A percentile compares a stretch with the other conserved stretches of the same genome.
Evolutionary conservation across 2,113 vertebrate genomes (phyloP).

Genomic region (Hydrochoerus hydrochaeris): DNA sequence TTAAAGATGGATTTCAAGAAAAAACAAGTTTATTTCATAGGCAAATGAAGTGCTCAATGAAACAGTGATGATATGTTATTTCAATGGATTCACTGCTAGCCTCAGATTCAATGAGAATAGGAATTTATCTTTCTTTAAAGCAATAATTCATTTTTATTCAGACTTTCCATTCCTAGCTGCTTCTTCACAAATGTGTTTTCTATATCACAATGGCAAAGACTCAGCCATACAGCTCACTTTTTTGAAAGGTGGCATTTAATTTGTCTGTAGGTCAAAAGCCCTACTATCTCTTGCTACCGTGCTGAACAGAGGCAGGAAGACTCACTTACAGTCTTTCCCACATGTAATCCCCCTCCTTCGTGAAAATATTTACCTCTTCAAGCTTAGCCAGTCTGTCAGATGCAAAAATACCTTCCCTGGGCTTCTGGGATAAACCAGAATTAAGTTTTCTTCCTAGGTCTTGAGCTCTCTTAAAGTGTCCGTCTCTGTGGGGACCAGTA

Average conservation of each 20-base stretch:
- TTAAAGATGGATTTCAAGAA: conserved; percentile 65
- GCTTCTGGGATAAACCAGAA: neutral
- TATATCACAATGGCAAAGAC: conserved; percentile 58
- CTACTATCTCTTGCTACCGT: conserved; percentile 52
- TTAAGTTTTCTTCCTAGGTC: conserved; percentile 8
- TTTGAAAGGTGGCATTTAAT: conserved; percentile 78
- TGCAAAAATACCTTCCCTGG: neutral
- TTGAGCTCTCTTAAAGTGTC: conserved; percentile 13
- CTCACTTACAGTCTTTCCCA: neutral
- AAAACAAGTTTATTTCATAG: conserved; percentile 64
- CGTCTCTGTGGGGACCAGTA: neutral
- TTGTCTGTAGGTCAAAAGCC: conserved; percentile 70
- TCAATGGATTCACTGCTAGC: conserved; percentile 27
- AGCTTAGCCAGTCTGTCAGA: conserved; percentile 8
- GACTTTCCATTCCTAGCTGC: conserved; percentile 52
- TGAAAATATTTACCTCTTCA: conserved; percentile 40
- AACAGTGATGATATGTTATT: conserved; percentile 51
- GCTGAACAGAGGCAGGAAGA: conserved; percentile 4
- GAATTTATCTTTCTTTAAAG: conserved; percentile 71
- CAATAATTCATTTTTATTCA: conserved; percentile 75
- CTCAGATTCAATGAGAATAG: conserved; percentile 52
- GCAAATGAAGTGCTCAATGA: conserved; percentile 65
- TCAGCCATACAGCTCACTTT: conserved; percentile 62
- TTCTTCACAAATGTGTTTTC: conserved; percentile 68
- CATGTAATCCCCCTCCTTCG: neutral